phyloP scores from a whole-genome alignment of 2,888 invertebrate species.

The Protodeltote pygarga region DNA sequence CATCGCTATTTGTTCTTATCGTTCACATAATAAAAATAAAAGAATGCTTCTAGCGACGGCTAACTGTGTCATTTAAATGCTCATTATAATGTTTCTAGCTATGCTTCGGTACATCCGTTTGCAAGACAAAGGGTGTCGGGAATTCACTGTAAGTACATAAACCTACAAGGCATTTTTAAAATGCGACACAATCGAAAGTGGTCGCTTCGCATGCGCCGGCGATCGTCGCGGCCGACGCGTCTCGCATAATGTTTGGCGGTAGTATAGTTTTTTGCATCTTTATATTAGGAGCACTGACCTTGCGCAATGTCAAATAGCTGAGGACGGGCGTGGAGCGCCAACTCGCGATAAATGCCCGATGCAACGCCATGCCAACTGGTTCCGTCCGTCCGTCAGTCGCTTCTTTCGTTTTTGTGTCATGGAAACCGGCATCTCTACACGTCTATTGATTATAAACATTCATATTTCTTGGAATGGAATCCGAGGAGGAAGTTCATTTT shows the following conservation, averaged over 20 bases:
- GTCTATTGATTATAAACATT: constrained; percentile 46
- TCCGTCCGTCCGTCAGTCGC: constrained; percentile 55
- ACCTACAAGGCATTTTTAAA: constrained; percentile 59
- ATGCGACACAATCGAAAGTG: constrained; percentile 80
- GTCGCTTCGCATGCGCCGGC: constrained; percentile 72
- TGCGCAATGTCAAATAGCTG: constrained; percentile 86
- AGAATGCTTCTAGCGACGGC: constrained; percentile 6
- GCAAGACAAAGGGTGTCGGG: constrained; percentile 62
- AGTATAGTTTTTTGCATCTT: constrained; percentile 77
- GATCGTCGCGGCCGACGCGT: constrained; percentile 60
- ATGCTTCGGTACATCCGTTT: constrained; percentile 53
- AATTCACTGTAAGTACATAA: constrained; percentile 46
- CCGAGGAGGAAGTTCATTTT: constrained; percentile 34
- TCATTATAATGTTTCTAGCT: constrained; percentile 53
- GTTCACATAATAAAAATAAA: constrained; percentile 25
- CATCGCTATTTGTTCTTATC: constrained; percentile 36
- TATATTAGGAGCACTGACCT: constrained; percentile 86
- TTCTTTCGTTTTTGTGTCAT: constrained; percentile 69
- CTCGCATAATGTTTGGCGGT: constrained; percentile 61
- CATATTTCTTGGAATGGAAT: constrained; percentile 24
- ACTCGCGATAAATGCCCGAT: constrained; percentile 64
- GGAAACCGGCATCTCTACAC: constrained; percentile 58
- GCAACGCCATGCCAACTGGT: constrained; percentile 70
- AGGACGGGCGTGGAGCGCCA: constrained; percentile 67
- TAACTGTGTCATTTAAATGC: constrained; percentile 28